These are phyloP conservation scores for Linepithema humile DNA, from an alignment of 1,140 invertebrate species.

Conservation along the genomic window DNA sequence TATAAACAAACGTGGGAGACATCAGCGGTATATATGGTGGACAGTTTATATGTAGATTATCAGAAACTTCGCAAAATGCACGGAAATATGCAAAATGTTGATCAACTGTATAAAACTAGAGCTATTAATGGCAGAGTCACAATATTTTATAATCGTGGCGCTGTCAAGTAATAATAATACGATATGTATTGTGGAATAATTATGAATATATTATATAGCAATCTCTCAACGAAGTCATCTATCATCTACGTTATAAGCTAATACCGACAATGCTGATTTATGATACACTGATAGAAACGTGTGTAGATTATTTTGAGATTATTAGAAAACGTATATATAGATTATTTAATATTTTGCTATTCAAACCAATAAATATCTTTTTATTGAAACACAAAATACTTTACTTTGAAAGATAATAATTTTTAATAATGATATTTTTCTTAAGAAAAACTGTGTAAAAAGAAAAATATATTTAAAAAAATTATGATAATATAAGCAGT, in stretches of 20 bases:
- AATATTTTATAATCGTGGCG: background rate
- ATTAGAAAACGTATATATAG: no score
- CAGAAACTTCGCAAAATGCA: conserved; percentile 63
- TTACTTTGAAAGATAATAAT: background rate
- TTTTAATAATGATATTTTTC: background rate
- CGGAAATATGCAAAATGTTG: conserved; percentile 60
- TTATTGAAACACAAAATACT: background rate
- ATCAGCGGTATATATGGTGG: conserved; percentile 22
- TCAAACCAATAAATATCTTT: background rate
- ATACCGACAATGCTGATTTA: conserved; percentile 2
- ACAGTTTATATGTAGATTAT: conserved; percentile 56
- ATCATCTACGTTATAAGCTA: conserved; percentile 16
- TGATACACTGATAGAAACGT: background rate
- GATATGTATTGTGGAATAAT: background rate
- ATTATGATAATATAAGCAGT: no score
- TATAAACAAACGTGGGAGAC: conserved; percentile 49
- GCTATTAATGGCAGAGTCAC: background rate
- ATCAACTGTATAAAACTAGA: conserved; percentile 52
- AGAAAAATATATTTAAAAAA: background rate
- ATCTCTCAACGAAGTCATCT: conserved; percentile 18
- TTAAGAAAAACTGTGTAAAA: background rate
- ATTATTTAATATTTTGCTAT: background rate
- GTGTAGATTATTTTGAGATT: background rate
- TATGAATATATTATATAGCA: conserved; percentile 18
- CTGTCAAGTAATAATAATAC: background rate